Base-by-base conservation (phyloP, 2,888 invertebrate species). In the Sarcophaga caerulescens region DNA sequence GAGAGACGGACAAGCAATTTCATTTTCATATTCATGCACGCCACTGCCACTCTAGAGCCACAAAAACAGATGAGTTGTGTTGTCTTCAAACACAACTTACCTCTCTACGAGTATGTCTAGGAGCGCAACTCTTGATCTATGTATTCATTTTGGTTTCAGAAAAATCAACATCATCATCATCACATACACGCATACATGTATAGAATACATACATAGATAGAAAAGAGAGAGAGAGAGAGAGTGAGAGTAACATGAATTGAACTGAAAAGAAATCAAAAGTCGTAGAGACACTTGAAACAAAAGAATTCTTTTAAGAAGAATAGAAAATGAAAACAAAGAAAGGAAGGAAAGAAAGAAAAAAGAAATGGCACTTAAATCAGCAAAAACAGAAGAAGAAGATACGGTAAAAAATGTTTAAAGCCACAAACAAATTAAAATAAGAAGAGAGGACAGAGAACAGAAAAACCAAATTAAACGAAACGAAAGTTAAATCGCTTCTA, bases 401-500 rank as follows among this genome's bases (percentile, higher is more conserved):
- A 45, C 21, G 44, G 45, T 4, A 21, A 44, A 44, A 35, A n/a
- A 3, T 21, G 5, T 45, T 21, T 25, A 47, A 47, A 47, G 47
- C 47, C 47, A 47, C 47, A 47, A 47, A 14, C 11, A 47, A 47
- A 47, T 47, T 47, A 47, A 47, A 47, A 47, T 47, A 47, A 47
- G 14, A 47, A 52, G 5, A 17, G 14, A 17, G 52, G 14, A 11
- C 2, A 60, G 10, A 25, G 66, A 25, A 52, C 11, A 44, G 8
- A 44, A 19, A 81, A 75, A 75, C 66, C 78, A 71, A 65, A 71
- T 47, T 71, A 80, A 85, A 83, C 65, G 77, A 69, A 52, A 35
- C 35, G 35, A 35, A 83, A 85, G 66, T 77, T 85, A 83, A 80
- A 82, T 76, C 76, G 63, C 74, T 77, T 83, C 73, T 70, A 73